These are phyloP conservation scores for Apistogramma diplotaenia DNA, from an alignment of 2,113 vertebrate genomes.

Conservation along the genomic window DNA sequence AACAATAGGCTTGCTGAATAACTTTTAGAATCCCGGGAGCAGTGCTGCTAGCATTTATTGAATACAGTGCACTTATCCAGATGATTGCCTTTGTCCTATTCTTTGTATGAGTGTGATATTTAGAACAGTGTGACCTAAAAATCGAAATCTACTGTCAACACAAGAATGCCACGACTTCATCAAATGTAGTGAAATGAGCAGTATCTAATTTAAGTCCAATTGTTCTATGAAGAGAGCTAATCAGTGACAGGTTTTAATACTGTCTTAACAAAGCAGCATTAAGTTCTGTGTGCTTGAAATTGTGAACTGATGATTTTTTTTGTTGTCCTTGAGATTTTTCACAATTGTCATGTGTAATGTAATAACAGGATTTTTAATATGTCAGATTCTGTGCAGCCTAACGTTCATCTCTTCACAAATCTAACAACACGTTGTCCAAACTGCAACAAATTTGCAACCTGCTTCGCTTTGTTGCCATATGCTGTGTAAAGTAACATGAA, in stretches of 20 bases:
- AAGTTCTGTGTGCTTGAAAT: constrained; percentile 17
- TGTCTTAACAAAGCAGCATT: constrained; percentile 14
- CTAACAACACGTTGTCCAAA: not conserved
- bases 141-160: constrained; percentile 69
- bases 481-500: not conserved
- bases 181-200: constrained; percentile 58
- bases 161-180: constrained; percentile 59
- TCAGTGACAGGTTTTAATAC: constrained; percentile 34
- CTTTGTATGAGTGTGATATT: constrained; percentile 57
- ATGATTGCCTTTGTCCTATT: constrained; percentile 53
- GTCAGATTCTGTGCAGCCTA: not conserved
- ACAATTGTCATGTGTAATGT: not conserved
- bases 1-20: constrained; percentile 45
- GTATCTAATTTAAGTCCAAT: constrained; percentile 47
- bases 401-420: not conserved
- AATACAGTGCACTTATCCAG: constrained; percentile 29
- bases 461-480: not conserved
- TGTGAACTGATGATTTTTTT: not conserved
- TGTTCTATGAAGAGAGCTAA: constrained; percentile 38
- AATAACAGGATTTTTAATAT: not conserved
- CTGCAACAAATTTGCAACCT: not conserved
- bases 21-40: constrained; percentile 31
- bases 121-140: constrained; percentile 46
- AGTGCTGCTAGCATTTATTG: constrained; percentile 25
- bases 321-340: not conserved